Base-by-base conservation (phyloP, 2,888 invertebrate species). In the Pyrrhosoma nymphula region DNA sequence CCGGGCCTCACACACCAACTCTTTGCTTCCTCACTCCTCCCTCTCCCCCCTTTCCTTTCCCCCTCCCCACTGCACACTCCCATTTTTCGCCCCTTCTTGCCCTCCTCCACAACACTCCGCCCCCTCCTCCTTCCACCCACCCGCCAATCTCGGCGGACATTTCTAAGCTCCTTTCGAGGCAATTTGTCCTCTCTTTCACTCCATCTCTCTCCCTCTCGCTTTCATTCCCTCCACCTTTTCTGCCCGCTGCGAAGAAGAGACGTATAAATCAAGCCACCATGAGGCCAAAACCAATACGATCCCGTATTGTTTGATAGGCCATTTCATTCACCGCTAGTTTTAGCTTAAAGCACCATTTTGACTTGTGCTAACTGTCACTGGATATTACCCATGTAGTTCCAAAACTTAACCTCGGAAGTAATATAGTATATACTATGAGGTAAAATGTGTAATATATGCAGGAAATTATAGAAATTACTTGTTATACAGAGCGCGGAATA, bases 131-230 rank as follows among this genome's bases (percentile, higher is more conserved):
- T 30, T 30, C 75, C 30, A 30, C 82, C 30, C 30, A 16, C 2
- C 82, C 35, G 16, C 82, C 82, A 82, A 82, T 82, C 82, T 82
- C 69, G 69, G 69, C 69, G 69, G 69, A 69, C 69, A n/a, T 69
- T 60, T 69, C 82, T 82, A 82, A 82, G 82, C 82, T 82, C 35
- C 82, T 12, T 82, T 10, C 16, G 82, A 30, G 26, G 35, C 82
- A 30, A 82, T 82, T 82, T 82, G 82, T 89, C 89, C 89, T 55
- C 89, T 89, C 89, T n/a, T 47, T 47, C 47, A 47, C 47, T 47
- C 47, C 47, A 47, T 8, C 3, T 89, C 89, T 2, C 56, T 89
- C n/a, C 35, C 55, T 55, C 89, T 55, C 82, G 14, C 82, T 82
- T 82, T 82, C 82, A 82, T 82, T 82, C 35, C 82, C 82, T 8